Evolutionary conservation across 2,113 vertebrate species (phyloP), one percentile per base, ranked within the genome.

Genomic region (Tetrao urogallus): DNA sequence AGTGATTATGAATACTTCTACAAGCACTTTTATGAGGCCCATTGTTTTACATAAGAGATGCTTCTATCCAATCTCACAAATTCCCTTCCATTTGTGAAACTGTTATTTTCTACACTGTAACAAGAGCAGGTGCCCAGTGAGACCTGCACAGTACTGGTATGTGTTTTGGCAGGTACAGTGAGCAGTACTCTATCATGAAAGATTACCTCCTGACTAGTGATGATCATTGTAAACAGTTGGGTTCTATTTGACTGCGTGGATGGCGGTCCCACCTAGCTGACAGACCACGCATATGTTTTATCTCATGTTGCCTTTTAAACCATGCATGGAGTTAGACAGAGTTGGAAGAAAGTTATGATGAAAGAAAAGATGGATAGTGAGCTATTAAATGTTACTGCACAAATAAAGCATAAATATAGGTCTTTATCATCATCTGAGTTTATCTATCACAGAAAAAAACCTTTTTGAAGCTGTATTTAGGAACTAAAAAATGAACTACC

Each of bases 191-290:
- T 81, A 71, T 71, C 78, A 19, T 75, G 82, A 80, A 90, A 92
- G 92, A 96, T 97, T 90, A 86, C 54, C 85, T 86, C 57, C 80
- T 76, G 63, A 95, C 58, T 94, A 80, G 91, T 88, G 94, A 93
- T 82, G 76, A 80, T 87, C 85, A 92, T 70, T 92, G 32, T 95
- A 97, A 97, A 97, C 95, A 58, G 40, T 12, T 70, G 82, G 90
- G 95, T 92, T 94, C 73, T 93, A 15, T 69, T 52, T 95, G 92
- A 89, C 90, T 50, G 87, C 28, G 13, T 79, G 88, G 73, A 83
- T 96, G 95, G 96, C 95, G 87, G 95, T 97, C 96, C 88, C 90
- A 93, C 52, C 95, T 92, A 94, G 83, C 16, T 82, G 86, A 97
- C 89, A 93, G 81, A 32, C 63, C 1, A 5, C 52, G 54, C 84